Percentiles rank a stretch among this genome's conserved stretches.
Conservation (phyloP, 2,797 vertebrate species). For the Pagetopsis macropterus region DNA sequence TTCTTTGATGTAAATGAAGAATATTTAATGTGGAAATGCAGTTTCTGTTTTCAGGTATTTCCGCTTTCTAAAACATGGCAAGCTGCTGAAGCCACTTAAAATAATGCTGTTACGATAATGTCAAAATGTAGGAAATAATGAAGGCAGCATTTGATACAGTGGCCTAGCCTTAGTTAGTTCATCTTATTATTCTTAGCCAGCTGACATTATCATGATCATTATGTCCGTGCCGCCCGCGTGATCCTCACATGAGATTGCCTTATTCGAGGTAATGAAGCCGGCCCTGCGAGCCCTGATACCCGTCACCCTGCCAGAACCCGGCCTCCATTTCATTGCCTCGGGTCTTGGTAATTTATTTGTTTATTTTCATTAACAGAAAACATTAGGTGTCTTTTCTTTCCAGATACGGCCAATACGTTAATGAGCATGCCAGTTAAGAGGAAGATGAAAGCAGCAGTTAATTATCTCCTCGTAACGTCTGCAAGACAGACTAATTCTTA, state of each 20-base stretch:
- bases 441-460: conserved; percentile 78
- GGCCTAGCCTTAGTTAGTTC: conserved; percentile 36
- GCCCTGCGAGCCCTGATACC: conserved; percentile 39
- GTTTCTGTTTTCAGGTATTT: conserved; percentile 1
- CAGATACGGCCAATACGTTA: conserved; percentile 69
- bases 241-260: conserved; percentile 63
- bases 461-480: conserved; percentile 80
- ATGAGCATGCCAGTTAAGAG: conserved; percentile 80
- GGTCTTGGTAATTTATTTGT: conserved; percentile 70
- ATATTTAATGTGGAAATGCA: conserved; percentile 59
- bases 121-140: conserved; percentile 35
- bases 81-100: not conserved
- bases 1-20: conserved; percentile 53
- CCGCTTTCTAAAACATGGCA: not conserved
- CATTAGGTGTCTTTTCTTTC: conserved; percentile 65
- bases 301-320: conserved; percentile 62
- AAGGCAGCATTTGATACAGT: conserved; percentile 29
- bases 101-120: not conserved
- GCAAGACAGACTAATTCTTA: conserved; percentile 73
- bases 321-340: conserved; percentile 60
- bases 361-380: conserved; percentile 77
- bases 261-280: conserved; percentile 66
- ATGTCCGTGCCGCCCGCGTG: conserved; percentile 44
- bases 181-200: conserved; percentile 57
- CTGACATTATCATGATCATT: conserved; percentile 67